A percentile compares a stretch with the other conserved stretches of the same genome.
phyloP scores from a whole-genome alignment of 2,888 invertebrate species.

The Lysandra coridon region DNA sequence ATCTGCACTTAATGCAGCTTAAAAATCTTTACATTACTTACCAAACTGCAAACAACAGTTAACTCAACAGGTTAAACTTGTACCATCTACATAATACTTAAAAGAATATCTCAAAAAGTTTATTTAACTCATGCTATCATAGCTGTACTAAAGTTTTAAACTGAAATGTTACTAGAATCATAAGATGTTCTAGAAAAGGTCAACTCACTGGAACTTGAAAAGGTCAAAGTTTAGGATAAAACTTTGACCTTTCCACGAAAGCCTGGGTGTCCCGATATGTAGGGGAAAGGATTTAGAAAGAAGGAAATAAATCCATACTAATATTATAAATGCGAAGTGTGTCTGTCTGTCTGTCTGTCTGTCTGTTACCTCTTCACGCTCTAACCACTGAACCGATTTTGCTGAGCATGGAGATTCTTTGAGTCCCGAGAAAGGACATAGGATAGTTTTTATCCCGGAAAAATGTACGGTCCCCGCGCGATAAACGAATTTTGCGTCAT shows the following conservation, averaged over 20 bases:
- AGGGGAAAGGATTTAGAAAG: not conserved
- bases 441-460: no score
- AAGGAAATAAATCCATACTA: not conserved
- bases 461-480: no score
- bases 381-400: no score
- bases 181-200: constrained; percentile 11
- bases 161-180: not conserved
- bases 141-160: not conserved
- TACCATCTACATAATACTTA: not conserved
- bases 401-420: no score
- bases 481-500: no score
- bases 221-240: not conserved
- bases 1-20: not conserved
- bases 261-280: not conserved
- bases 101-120: not conserved
- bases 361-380: no score
- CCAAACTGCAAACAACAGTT: not conserved
- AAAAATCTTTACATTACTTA: not conserved
- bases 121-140: not conserved
- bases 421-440: no score
- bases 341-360: no score
- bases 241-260: constrained; percentile 1
- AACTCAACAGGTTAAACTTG: not conserved
- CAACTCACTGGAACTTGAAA: not conserved
- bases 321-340: no score